These are phyloP conservation scores for Chionis minor DNA, from an alignment of 2,113 vertebrate species.

Conservation along the genomic window DNA sequence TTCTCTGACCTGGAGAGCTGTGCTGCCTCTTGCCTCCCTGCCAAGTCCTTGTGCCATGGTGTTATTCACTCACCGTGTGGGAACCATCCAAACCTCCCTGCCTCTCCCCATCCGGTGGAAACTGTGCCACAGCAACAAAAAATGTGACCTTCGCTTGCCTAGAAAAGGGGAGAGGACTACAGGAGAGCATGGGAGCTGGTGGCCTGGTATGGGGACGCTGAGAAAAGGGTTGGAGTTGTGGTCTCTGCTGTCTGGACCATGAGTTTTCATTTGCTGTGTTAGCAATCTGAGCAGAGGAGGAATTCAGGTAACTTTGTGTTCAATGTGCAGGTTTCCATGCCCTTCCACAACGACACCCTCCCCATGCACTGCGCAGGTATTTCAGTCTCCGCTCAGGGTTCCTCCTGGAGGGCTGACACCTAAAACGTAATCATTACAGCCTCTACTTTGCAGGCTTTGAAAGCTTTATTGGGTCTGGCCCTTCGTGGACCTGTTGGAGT, in stretches of 20 bases:
- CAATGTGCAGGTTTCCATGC: neutral
- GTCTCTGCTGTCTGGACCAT: neutral
- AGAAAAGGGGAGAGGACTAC: neutral
- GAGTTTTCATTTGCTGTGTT: neutral
- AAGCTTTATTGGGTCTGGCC: neutral
- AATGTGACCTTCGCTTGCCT: neutral
- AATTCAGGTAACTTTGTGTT: neutral
- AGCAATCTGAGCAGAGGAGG: neutral
- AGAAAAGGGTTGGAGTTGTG: neutral
- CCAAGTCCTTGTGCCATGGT: rapidly evolving
- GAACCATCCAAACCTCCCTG: neutral
- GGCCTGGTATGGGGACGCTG: neutral
- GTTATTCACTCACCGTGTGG: neutral
- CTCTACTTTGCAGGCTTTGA: neutral
- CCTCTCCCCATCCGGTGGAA: neutral
- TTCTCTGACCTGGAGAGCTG: neutral
- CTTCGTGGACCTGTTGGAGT: neutral
- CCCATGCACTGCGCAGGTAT: neutral
- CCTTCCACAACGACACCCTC: rapidly evolving
- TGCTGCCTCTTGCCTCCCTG: neutral
- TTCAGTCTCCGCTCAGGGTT: neutral
- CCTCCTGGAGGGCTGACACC: neutral
- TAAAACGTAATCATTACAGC: neutral
- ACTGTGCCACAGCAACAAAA: neutral
- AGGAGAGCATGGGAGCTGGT: rapidly evolving